Evolutionary conservation across 2,113 vertebrate species (phyloP).

Genomic region (Bubalus kerabau): DNA sequence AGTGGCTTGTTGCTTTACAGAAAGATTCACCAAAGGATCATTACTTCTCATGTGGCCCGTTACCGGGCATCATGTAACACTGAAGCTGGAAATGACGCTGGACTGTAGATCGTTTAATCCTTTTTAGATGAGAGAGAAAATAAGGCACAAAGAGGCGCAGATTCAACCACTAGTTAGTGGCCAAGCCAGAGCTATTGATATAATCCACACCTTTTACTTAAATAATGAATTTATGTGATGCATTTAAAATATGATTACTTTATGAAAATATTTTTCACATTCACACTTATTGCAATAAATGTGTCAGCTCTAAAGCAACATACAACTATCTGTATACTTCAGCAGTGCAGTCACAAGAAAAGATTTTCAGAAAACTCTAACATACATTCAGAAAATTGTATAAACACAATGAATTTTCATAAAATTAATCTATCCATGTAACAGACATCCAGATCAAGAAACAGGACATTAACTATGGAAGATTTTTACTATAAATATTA

Average conservation of each 20-base stretch:
- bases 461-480: neutral
- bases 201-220: conserved; percentile 8
- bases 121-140: conserved; percentile 9
- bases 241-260: neutral
- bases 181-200: neutral
- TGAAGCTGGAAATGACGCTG: neutral
- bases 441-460: neutral
- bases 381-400: neutral
- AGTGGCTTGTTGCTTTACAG: conserved; percentile 13
- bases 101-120: neutral
- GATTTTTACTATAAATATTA: neutral
- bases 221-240: neutral
- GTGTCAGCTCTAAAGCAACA: neutral
- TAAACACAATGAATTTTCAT: neutral
- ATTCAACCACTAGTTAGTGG: neutral
- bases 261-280: neutral
- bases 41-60: conserved; percentile 6
- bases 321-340: neutral
- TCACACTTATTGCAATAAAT: neutral
- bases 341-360: neutral
- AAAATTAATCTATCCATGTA: neutral
- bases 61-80: neutral
- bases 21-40: conserved; percentile 3
- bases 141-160: neutral
- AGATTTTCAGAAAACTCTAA: neutral